Percentiles rank a stretch among this genome's conserved stretches.
These are phyloP conservation scores for Daboia siamensis DNA, from an alignment of 2,113 vertebrate species.

Conservation along the genomic window DNA sequence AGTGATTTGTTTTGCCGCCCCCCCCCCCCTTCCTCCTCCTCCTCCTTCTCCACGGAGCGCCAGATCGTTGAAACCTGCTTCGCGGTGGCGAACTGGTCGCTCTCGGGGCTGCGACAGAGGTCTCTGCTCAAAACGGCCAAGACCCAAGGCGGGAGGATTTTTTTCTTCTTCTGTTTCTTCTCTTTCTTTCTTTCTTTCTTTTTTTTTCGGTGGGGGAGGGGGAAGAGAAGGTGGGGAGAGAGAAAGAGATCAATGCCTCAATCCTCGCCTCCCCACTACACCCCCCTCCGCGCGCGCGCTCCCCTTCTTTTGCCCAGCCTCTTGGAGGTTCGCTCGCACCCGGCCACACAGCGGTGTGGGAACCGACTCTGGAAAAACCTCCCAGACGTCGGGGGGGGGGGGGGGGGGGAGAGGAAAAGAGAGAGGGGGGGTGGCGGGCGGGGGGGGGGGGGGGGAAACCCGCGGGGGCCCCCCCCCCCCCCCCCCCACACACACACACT, in stretches of 20 bases:
- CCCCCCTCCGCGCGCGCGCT: not conserved
- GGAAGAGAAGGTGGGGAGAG: conserved; percentile 11
- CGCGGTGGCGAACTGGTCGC: conserved; percentile 50
- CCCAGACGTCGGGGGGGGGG: conserved; percentile 27
- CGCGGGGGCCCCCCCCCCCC: too few relatives aligned
- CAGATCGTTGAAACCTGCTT: conserved; percentile 36
- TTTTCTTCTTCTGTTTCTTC: too few relatives aligned
- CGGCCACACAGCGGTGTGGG: conserved; percentile 40
- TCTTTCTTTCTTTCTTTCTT: not conserved
- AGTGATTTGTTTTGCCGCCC: conserved; percentile 22
- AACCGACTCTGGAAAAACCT: conserved; percentile 38
- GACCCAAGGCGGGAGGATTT: not conserved
- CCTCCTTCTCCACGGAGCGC: not conserved
- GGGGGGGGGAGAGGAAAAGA: too few relatives aligned
- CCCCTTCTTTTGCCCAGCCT: conserved; percentile 23
- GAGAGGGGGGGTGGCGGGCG: not conserved
- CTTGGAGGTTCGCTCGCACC: conserved; percentile 35
- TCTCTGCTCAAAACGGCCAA: not conserved
- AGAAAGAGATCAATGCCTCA: conserved; percentile 25
- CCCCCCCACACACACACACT: not conserved
- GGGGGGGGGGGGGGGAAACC: not conserved
- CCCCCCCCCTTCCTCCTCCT: fast-evolving
- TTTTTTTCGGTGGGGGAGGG: not conserved
- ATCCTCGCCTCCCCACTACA: not conserved
- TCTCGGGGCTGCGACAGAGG: conserved; percentile 33